These are phyloP conservation scores for Hucho hucho DNA, from an alignment of 2,113 vertebrate genomes.

Conservation along the genomic window DNA sequence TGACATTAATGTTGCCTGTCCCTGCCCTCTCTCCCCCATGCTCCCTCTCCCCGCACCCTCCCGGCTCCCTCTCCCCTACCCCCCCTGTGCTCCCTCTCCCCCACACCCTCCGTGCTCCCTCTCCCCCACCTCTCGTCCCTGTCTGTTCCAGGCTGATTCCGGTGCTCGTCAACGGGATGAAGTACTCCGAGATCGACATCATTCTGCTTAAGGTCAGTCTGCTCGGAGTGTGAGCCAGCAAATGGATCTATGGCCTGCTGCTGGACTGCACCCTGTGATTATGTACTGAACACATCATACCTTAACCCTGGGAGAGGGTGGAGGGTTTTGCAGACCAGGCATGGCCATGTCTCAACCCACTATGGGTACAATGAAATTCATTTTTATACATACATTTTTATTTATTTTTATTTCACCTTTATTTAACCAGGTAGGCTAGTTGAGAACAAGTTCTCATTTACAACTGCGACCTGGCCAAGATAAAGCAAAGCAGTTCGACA, in stretches of 20 bases:
- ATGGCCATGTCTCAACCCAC: no score
- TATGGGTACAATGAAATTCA: no score
- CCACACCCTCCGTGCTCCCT: not conserved
- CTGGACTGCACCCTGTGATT: not conserved
- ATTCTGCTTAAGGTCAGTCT: conserved; percentile 93
- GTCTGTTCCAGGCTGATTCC: conserved; percentile 85
- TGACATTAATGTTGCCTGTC: conserved; percentile 1
- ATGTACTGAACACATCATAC: no score
- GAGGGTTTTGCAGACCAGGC: no score
- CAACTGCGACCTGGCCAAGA: no score
- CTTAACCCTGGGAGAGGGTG: no score
- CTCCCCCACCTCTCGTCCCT: conserved; percentile 15
- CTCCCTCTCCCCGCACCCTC: not conserved
- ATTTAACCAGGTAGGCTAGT: no score
- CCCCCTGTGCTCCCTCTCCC: not conserved
- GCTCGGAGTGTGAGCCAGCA: not conserved
- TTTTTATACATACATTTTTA: no score
- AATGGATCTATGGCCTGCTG: not conserved
- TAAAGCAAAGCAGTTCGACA: no score
- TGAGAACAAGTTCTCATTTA: no score
- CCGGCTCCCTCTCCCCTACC: not conserved
- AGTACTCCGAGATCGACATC: conserved; percentile 98
- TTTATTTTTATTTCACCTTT: no score
- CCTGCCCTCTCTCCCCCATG: not conserved
- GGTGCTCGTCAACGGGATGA: conserved; percentile 97